Evolutionary conservation across 1,140 invertebrate genomes (phyloP).

Genomic region (Sitophilus oryzae): DNA sequence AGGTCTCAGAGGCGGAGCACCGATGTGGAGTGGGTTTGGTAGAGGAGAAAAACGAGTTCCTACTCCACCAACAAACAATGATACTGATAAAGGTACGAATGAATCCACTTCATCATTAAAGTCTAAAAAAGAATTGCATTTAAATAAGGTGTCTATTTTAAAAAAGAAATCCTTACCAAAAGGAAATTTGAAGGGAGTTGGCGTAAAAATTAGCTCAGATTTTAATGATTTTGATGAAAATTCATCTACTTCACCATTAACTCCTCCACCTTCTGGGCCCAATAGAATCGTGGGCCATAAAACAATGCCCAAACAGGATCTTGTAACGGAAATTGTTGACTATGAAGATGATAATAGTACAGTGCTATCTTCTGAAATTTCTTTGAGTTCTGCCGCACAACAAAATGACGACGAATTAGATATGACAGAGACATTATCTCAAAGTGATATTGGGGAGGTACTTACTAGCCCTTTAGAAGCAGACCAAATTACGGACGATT

Average conservation of each 20-base stretch:
- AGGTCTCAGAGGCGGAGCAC: constrained; percentile 63
- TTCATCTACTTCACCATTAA: constrained; percentile 53
- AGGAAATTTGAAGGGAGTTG: constrained; percentile 46
- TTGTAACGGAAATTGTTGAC: constrained; percentile 48
- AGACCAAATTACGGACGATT: constrained; percentile 54
- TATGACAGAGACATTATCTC: constrained; percentile 54
- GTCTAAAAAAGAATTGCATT: constrained; percentile 46
- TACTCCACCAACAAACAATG: constrained; percentile 23
- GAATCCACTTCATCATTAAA: constrained; percentile 1
- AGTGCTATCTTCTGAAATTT: constrained; percentile 54
- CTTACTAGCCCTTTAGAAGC: constrained; percentile 53
- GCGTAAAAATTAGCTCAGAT: constrained; percentile 54
- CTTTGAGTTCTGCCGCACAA: constrained; percentile 53
- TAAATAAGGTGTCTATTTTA: constrained; percentile 53
- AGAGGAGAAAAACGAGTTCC: constrained; percentile 40
- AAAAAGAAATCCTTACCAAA: constrained; percentile 49
- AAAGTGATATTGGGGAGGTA: constrained; percentile 50
- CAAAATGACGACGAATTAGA: constrained; percentile 52
- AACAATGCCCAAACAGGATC: constrained; percentile 31
- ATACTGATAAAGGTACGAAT: constrained; percentile 5
- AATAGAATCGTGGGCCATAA: constrained; percentile 27
- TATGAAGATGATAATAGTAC: constrained; percentile 56
- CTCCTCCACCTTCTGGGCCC: constrained; percentile 45
- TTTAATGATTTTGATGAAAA: constrained; percentile 62
- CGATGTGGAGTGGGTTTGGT: constrained; percentile 55